These are phyloP conservation scores for Okamejei kenojei DNA, from an alignment of 2,797 vertebrate species.

Conservation along the genomic window DNA sequence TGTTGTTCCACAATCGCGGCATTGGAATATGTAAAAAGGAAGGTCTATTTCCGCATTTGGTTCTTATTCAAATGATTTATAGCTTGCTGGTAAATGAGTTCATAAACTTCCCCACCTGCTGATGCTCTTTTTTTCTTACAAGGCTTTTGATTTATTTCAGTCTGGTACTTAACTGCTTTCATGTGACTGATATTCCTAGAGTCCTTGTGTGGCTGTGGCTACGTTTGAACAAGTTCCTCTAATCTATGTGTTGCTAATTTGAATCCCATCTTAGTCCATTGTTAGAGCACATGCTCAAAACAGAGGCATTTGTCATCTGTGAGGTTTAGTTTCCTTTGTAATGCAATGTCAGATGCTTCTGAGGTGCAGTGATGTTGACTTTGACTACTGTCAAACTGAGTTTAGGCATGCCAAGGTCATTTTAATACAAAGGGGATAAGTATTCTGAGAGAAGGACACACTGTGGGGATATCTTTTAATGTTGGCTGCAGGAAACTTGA, in stretches of 20 bases:
- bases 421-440: constrained; percentile 53
- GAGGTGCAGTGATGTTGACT: constrained; percentile 63
- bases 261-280: constrained; percentile 80
- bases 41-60: constrained; percentile 60
- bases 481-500: constrained; percentile 14
- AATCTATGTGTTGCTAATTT: constrained; percentile 80
- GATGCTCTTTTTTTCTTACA: constrained; percentile 70
- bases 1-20: not conserved
- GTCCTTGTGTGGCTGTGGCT: constrained; percentile 61
- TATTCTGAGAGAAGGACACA: constrained; percentile 53
- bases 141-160: constrained; percentile 72
- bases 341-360: constrained; percentile 70
- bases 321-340: constrained; percentile 69
- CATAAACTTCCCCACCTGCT: constrained; percentile 78
- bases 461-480: constrained; percentile 39
- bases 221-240: constrained; percentile 61
- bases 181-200: constrained; percentile 82
- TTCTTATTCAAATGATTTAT: constrained; percentile 78
- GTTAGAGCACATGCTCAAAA: constrained; percentile 54
- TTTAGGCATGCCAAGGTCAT: constrained; percentile 66
- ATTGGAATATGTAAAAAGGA: constrained; percentile 34
- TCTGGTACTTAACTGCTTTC: constrained; percentile 71
- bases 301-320: constrained; percentile 73
- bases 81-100: constrained; percentile 71
- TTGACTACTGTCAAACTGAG: constrained; percentile 54